Percentiles rank a stretch among this genome's conserved stretches.
phyloP scores from a whole-genome alignment of 2,113 vertebrate genomes.

The Channa maculata region DNA sequence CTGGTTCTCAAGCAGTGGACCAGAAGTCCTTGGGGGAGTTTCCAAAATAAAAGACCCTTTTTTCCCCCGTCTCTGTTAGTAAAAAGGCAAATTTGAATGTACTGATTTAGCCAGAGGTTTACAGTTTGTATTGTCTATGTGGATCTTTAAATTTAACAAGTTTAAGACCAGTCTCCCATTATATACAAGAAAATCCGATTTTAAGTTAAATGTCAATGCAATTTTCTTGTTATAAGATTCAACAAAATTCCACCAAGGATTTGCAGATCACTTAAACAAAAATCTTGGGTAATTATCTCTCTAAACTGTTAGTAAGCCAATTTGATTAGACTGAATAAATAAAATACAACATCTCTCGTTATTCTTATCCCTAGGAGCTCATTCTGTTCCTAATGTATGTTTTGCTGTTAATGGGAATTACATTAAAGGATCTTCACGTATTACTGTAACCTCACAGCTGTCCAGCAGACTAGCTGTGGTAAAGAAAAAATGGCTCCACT shows the following conservation, averaged over 20 bases:
- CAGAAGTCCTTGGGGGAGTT: slow-evolving; percentile 1
- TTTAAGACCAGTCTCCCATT: background rate
- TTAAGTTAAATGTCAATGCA: background rate
- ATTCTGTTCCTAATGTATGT: no score
- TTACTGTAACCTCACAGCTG: background rate
- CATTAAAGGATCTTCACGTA: background rate
- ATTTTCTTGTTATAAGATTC: background rate
- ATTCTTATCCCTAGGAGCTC: background rate
- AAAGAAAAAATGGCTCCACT: slow-evolving; percentile 7
- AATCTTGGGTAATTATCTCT: background rate
- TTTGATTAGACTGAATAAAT: slow-evolving; percentile 1
- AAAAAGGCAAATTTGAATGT: background rate
- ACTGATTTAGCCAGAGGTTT: background rate
- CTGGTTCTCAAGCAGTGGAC: slow-evolving; percentile 9
- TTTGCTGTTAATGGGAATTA: background rate
- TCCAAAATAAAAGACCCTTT: background rate
- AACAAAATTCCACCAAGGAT: background rate
- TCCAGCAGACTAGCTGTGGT: background rate
- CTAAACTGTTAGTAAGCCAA: background rate
- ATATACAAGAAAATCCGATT: background rate
- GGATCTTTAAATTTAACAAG: background rate
- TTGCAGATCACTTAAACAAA: background rate
- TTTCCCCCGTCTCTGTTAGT: background rate
- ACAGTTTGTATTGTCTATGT: background rate
- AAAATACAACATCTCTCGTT: background rate